Base-by-base conservation (phyloP, 23 tunicate species). In the Trididemnum miniatum region DNA sequence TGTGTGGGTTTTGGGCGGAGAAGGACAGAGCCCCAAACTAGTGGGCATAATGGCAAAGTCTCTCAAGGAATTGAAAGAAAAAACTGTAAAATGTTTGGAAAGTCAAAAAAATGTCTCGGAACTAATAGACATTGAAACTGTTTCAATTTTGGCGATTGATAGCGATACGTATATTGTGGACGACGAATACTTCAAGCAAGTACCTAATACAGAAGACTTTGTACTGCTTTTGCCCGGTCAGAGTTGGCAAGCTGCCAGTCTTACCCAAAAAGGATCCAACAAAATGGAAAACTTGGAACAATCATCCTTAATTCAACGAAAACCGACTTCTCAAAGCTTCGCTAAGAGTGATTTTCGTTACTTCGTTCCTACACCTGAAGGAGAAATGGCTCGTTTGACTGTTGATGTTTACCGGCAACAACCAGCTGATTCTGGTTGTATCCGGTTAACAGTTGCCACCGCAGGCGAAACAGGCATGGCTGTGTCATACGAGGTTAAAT, bases 141-240 rank as follows among this genome's bases (percentile, higher is more conserved):
- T 39, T n/a, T 38, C 59, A 5, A 26, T 82, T 1, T 33, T 71
- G 44, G 51, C 51, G 71, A 40, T 51, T 29, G 51, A 51, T 34
- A 73, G 71, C 50, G 85, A 64, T 15, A 82, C 86, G 31, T 51
- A 29, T 27, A 82, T 82, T 31, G 54, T 71, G 50, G 86, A 71
- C 31, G 86, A 82, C 66, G 86, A 82, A 30, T 82, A 82, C 71
- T 35, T 82, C 23, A 30, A 34, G 30, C 86, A 82, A 25, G 20
- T 71, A 24, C 30, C 67, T 49, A 35, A 52, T 12, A 31, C 40
- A 12, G 69, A 40, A 51, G 86, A 82, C 79, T 59, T 82, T 32
- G 52, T 82, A 59, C 7, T 80, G 18, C 79, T 82, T 18, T 49
- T 51, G 7, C 86, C 76, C 18, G 69, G 79, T 31, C 86, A 82